phyloP scores from a whole-genome alignment of 2,113 vertebrate species.

The Butorides virescens region DNA sequence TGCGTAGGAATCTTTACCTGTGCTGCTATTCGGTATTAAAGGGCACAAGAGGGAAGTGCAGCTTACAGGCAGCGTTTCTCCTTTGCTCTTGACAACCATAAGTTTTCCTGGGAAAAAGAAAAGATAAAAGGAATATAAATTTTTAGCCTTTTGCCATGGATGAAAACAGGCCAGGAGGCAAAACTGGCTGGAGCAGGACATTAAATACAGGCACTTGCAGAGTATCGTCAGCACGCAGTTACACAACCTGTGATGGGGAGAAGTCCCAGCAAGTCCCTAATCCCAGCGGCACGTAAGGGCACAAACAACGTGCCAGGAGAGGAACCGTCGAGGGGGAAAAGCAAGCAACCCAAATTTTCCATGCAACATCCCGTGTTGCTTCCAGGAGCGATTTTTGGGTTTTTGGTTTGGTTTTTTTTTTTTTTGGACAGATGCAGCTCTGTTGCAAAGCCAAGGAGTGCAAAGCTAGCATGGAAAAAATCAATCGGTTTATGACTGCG shows the following conservation, averaged over 20 bases:
- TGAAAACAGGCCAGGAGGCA: not conserved
- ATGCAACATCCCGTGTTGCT: rapidly evolving
- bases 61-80: rapidly evolving
- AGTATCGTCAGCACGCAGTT: rapidly evolving
- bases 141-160: not conserved
- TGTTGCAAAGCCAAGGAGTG: not conserved
- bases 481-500: not conserved
- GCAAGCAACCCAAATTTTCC: not conserved
- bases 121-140: rapidly evolving
- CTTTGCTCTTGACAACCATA: rapidly evolving
- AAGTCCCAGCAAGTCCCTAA: not conserved
- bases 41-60: not conserved
- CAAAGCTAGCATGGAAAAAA: not conserved
- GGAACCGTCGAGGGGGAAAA: not conserved
- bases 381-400: not conserved
- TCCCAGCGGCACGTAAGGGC: not conserved
- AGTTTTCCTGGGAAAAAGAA: not conserved
- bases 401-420: too few relatives aligned
- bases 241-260: rapidly evolving
- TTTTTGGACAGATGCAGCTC: not conserved
- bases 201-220: rapidly evolving
- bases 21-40: not conserved
- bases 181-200: not conserved
- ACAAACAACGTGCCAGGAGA: rapidly evolving
- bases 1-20: not conserved